Conservation (phyloP, 2,888 invertebrate species). For the Mimachlamys varia region DNA sequence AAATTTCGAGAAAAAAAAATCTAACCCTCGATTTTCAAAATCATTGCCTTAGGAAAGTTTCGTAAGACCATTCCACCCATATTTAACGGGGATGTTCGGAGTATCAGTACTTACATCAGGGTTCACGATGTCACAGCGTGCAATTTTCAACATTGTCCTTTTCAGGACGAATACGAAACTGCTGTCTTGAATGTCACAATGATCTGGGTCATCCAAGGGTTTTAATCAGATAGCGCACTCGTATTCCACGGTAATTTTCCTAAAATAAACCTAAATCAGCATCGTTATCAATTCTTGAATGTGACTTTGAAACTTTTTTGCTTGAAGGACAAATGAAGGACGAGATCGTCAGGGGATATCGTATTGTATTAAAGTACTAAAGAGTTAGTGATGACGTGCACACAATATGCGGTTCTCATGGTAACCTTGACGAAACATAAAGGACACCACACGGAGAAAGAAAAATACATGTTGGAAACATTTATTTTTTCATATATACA, state of each 20-base stretch:
- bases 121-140: background rate
- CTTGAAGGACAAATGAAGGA: constrained; percentile 18
- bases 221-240: background rate
- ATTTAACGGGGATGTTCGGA: background rate
- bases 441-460: background rate
- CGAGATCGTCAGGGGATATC: background rate
- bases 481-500: background rate
- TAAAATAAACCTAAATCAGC: background rate
- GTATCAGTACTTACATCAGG: background rate
- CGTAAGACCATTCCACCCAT: no score
- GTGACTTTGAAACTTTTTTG: background rate
- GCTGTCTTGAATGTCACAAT: background rate
- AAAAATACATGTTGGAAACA: background rate
- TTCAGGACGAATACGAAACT: background rate
- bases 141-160: background rate
- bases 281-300: constrained; percentile 16
- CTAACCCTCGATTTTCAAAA: no score
- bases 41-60: no score
- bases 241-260: background rate
- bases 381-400: background rate
- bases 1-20: no score
- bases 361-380: background rate
- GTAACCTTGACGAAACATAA: background rate
- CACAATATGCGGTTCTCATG: background rate
- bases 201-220: background rate